phyloP scores from a whole-genome alignment of 2,113 vertebrate genomes.

The Piprites chloris region DNA sequence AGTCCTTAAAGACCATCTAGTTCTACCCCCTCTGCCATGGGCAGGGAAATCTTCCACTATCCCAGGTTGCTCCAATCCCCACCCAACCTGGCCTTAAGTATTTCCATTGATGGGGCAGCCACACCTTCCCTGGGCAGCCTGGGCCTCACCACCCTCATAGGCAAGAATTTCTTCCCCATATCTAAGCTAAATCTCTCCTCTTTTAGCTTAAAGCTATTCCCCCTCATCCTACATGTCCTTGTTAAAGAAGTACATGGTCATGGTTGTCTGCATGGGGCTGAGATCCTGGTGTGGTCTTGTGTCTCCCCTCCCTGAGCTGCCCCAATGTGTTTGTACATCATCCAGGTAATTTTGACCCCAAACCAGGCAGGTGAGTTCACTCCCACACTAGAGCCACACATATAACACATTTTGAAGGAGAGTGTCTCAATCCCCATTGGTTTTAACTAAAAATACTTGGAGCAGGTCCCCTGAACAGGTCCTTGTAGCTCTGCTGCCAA shows the following conservation, averaged over 20 bases:
- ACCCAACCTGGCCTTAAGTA: background rate
- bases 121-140: background rate
- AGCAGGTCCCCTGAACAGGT: background rate
- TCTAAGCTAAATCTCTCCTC: background rate
- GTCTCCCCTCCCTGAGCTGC: background rate
- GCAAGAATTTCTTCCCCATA: background rate
- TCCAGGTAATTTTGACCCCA: background rate
- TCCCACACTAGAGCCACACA: fast-evolving
- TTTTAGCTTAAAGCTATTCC: background rate
- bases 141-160: background rate
- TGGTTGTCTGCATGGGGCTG: fast-evolving
- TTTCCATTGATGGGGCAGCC: background rate
- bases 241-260: background rate
- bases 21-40: background rate
- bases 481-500: background rate
- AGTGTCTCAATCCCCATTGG: background rate
- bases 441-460: background rate
- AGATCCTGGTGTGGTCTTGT: fast-evolving
- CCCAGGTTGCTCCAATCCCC: background rate
- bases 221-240: background rate
- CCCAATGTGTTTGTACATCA: background rate
- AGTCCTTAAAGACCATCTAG: background rate
- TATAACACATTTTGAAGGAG: background rate
- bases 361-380: background rate
- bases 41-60: background rate